A percentile compares a stretch with the other conserved stretches of the same genome.
These are phyloP conservation scores for Xanthorhoe spadicearia DNA, from an alignment of 2,888 invertebrate genomes.

Conservation along the genomic window DNA sequence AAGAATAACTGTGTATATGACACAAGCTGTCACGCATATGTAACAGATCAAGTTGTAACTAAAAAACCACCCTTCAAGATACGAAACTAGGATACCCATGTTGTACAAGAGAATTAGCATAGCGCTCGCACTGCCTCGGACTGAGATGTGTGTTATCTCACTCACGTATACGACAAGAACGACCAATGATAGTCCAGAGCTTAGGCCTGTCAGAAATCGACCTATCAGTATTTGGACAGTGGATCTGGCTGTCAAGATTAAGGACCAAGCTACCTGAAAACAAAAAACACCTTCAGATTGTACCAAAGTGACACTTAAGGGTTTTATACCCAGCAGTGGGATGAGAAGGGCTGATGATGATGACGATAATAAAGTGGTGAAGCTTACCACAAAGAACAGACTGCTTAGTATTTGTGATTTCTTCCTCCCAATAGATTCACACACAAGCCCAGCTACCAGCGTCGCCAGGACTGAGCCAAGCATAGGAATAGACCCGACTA, in stretches of 20 bases:
- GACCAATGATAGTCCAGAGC: slow-evolving; percentile 58
- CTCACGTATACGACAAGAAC: slow-evolving; percentile 78
- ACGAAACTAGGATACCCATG: slow-evolving; percentile 50
- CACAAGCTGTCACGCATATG: slow-evolving; percentile 42
- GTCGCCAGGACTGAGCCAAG: slow-evolving; percentile 48
- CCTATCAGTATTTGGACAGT: slow-evolving; percentile 62
- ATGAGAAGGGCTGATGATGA: no score
- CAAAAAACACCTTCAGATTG: background rate
- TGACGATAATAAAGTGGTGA: background rate
- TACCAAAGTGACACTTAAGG: background rate
- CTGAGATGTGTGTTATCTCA: slow-evolving; percentile 70
- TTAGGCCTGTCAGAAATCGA: slow-evolving; percentile 74
- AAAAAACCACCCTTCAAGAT: slow-evolving; percentile 53
- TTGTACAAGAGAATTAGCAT: slow-evolving; percentile 42
- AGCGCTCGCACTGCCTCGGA: slow-evolving; percentile 47
- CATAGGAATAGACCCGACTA: slow-evolving; percentile 54
- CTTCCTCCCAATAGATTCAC: slow-evolving; percentile 54
- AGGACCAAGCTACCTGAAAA: slow-evolving; percentile 55
- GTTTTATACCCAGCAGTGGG: no score
- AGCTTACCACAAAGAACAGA: slow-evolving; percentile 48
- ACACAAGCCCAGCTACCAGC: slow-evolving; percentile 42
- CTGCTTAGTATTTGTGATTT: slow-evolving; percentile 46
- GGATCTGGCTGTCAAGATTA: slow-evolving; percentile 49
- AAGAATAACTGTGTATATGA: slow-evolving; percentile 44
- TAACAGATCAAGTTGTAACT: slow-evolving; percentile 54